Base-by-base conservation (phyloP, 1,140 invertebrate genomes). In the Phenacoccus solenopsis region DNA sequence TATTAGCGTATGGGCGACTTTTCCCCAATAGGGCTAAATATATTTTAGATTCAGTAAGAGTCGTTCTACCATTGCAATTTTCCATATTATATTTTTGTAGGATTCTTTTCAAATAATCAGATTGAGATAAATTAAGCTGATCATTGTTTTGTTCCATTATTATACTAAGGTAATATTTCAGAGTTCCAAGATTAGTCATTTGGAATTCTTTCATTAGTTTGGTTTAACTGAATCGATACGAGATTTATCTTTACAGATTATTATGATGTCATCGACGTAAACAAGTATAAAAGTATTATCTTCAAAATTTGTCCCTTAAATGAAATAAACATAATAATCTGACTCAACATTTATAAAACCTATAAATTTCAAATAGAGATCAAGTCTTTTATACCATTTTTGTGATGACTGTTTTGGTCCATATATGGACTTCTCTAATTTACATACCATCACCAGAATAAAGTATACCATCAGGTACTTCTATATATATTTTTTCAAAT, bases 401-500 rank as follows among this genome's bases (percentile, higher is more conserved):
- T 72, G 72, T 12, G 74, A 67, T 22, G 75, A 64, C 56, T 78
- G 75, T 68, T 75, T 76, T 2, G 77, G 69, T 22, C 76, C 75
- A 70, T 77, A 78, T 9, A 77, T 10, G 16, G 73, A 69, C 71
- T 75, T 77, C 1, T 74, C 73, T 13, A 77, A 38, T 72, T 73
- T 74, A 30, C 73, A 76, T n/a, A 76, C 75, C 27, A 30, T 72
- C 67, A 68, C 57, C 27, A 28, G 21, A 27, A 7, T 24, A 56
- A 59, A 67, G 5, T 12, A 70, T 22, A 67, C 72, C 72, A 10
- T 70, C 68, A 38, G 75, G 73, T 72, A 78, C 74, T 69, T 74
- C 71, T 73, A 80, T 76, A 72, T 76, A 80, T 27, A 79, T 73
- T 30, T 76, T 72, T 72, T 77, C 75, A 57, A 78, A 24, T 0